Percentiles rank a stretch among this genome's conserved stretches.
phyloP scores from a whole-genome alignment of 2,113 vertebrate species.

The Gambusia holbrooki region DNA sequence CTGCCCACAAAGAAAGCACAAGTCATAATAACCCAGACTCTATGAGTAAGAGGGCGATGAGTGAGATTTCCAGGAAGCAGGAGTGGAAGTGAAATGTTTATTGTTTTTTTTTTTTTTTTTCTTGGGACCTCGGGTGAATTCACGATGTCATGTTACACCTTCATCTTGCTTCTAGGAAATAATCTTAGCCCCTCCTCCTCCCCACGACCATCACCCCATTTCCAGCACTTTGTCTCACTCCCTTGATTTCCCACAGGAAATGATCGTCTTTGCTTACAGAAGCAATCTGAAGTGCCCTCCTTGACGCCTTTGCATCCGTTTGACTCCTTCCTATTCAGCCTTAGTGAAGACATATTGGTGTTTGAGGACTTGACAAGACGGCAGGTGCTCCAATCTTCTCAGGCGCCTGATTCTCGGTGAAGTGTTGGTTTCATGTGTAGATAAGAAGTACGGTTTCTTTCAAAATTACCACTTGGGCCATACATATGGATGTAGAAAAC shows the following conservation, averaged over 20 bases:
- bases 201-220: neutral
- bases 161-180: neutral
- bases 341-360: conserved; percentile 19
- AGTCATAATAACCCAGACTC: conserved; percentile 19
- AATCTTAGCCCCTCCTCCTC: neutral
- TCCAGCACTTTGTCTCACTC: neutral
- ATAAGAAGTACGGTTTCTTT: conserved; percentile 5
- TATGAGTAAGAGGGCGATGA: conserved; percentile 3
- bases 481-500: neutral
- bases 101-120: conserved; percentile 10
- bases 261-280: neutral
- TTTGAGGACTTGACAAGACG: conserved; percentile 28
- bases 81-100: conserved; percentile 4
- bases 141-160: neutral
- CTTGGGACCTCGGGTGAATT: conserved; percentile 55
- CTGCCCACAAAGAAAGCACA: conserved; percentile 18
- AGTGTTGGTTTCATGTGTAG: conserved; percentile 30
- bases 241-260: neutral
- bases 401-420: conserved; percentile 22
- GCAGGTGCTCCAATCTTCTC: conserved; percentile 38
- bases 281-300: conserved; percentile 13
- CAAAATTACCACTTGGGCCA: conserved; percentile 16
- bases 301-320: conserved; percentile 15
- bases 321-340: conserved; percentile 22
- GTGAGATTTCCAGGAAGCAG: conserved; percentile 44